These are phyloP conservation scores for Galerucella calmariensis DNA, from an alignment of 2,888 invertebrate genomes.

Conservation along the genomic window DNA sequence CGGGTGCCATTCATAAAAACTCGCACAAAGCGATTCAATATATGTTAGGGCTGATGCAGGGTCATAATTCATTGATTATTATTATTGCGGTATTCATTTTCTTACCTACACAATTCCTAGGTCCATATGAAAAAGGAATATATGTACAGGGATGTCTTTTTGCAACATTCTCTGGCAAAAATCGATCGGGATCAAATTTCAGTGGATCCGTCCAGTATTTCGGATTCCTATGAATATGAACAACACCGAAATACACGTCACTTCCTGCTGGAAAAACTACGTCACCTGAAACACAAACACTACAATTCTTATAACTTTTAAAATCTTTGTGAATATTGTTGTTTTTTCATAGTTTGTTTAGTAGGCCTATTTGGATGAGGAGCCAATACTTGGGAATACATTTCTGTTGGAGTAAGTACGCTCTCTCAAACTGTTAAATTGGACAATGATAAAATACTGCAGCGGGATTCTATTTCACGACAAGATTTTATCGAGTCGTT, in stretches of 20 bases:
- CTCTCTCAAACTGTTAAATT: too few species aligned
- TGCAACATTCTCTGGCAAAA: slow-evolving; percentile 66
- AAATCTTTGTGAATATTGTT: background rate
- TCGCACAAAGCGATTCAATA: background rate
- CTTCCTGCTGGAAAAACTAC: slow-evolving; percentile 51
- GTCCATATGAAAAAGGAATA: slow-evolving; percentile 67
- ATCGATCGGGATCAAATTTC: slow-evolving; percentile 70
- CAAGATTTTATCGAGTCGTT: too few species aligned
- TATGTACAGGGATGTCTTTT: slow-evolving; percentile 66
- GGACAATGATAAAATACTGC: too few species aligned
- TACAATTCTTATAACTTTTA: too few species aligned
- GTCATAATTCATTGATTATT: background rate
- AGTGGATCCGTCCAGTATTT: slow-evolving; percentile 70
- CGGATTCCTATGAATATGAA: slow-evolving; percentile 65
- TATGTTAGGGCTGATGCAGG: background rate
- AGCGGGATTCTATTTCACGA: too few species aligned
- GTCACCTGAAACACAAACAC: slow-evolving; percentile 40
- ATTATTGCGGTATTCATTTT: background rate
- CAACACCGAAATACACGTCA: slow-evolving; percentile 64
- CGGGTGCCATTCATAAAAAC: too few species aligned
- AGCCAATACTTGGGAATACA: too few species aligned
- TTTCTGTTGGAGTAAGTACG: too few species aligned
- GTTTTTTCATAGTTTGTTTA: background rate
- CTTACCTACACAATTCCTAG: slow-evolving; percentile 68
- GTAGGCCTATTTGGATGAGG: too few species aligned